These are phyloP conservation scores for Micromesistius poutassou DNA, from an alignment of 2,797 vertebrate genomes.

Conservation along the genomic window DNA sequence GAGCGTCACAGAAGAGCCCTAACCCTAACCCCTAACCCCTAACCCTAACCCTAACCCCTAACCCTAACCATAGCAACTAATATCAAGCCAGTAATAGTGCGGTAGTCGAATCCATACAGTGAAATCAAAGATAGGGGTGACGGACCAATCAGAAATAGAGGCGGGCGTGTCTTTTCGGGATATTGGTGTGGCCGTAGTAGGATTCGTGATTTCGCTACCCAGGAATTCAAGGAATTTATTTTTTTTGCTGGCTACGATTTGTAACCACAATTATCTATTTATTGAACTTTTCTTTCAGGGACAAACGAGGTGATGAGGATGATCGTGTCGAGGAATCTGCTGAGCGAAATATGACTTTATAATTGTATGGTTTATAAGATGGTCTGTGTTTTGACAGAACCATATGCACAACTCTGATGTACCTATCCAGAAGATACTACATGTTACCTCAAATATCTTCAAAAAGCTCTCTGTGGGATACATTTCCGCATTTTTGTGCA, in stretches of 20 bases:
- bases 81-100: too few relatives aligned
- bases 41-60: too few relatives aligned
- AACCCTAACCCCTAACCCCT: too few relatives aligned
- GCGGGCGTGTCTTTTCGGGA: too few relatives aligned
- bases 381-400: neutral
- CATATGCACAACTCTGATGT: neutral
- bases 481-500: neutral
- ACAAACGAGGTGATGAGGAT: constrained; percentile 97
- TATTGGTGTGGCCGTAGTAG: too few relatives aligned
- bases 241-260: neutral
- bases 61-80: too few relatives aligned
- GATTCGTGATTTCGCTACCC: too few relatives aligned
- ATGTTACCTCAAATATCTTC: neutral
- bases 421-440: neutral
- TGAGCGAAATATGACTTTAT: constrained; percentile 71
- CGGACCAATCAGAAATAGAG: too few relatives aligned
- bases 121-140: too few relatives aligned
- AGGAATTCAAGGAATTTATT: neutral
- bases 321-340: constrained; percentile 86
- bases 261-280: neutral
- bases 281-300: constrained; percentile 68
- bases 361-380: neutral
- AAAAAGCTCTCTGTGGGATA: neutral
- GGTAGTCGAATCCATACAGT: too few relatives aligned
- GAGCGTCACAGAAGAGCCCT: too few relatives aligned